These are phyloP conservation scores for Lontra canadensis DNA, from an alignment of 2,113 vertebrate species.

Conservation along the genomic window DNA sequence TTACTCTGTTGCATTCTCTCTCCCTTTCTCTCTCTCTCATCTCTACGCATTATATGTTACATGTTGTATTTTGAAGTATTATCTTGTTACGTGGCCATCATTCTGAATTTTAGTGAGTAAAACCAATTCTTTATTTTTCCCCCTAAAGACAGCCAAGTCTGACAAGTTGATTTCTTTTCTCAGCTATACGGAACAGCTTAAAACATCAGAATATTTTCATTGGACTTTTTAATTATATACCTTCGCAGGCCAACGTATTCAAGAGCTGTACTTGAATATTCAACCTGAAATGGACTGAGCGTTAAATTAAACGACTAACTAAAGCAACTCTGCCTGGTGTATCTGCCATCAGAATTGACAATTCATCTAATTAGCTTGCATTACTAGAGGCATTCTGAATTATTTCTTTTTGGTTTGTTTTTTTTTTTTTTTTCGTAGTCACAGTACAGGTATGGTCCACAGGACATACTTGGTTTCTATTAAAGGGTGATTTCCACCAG, in stretches of 20 bases:
- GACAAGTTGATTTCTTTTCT: slow-evolving; percentile 39
- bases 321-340: not conserved
- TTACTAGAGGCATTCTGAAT: not conserved
- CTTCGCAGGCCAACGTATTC: not conserved
- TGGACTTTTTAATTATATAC: slow-evolving; percentile 60
- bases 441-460: not conserved
- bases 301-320: slow-evolving; percentile 51
- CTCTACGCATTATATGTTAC: not conserved
- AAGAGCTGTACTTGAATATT: slow-evolving; percentile 12
- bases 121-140: slow-evolving; percentile 20
- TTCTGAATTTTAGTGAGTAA: not conserved
- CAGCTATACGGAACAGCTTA: not conserved
- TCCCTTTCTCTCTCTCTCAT: not conserved
- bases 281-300: slow-evolving; percentile 8
- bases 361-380: slow-evolving; percentile 51
- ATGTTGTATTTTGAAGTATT: not conserved
- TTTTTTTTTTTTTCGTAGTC: not conserved
- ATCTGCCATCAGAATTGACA: slow-evolving; percentile 26
- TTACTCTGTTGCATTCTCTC: not conserved
- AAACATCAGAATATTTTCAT: slow-evolving; percentile 39
- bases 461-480: not conserved
- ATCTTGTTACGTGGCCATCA: not conserved
- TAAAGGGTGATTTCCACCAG: not conserved
- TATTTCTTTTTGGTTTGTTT: not conserved
- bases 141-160: not conserved